Evolutionary conservation across 2,113 vertebrate genomes (phyloP), one percentile per base, ranked within the genome.

Genomic region (Peromyscus polionotus): DNA sequence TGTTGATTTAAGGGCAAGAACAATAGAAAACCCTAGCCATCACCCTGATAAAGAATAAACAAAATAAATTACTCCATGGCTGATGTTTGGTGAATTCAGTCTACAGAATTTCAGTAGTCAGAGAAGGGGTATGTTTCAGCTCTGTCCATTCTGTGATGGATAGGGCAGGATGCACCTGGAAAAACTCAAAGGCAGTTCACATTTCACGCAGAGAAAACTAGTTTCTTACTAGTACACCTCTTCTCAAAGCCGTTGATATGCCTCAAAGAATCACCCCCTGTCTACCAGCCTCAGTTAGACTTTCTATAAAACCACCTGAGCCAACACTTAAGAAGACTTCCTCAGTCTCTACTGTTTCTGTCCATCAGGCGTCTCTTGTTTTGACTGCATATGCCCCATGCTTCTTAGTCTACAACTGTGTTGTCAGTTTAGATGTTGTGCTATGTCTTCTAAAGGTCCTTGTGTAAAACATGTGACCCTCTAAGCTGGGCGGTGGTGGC

Each of bases 1-100:
- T 17, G 77, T 83, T 33, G 86, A 75, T 54, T 51, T n/a, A 92
- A 94, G 39, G 36, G 7, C 42, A 94, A 92, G 61, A 95, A 59
- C 26, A 72, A 92, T n/a, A 88, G 95, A 91, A 73, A 88, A 67
- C 26, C 72, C 22, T 39, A 76, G 59, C 19, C 85, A n/a, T 75
- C 31, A 68, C 36, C 31, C 84, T 24, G 72, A 67, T 90, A 77
- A 92, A 76, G 79, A 26, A 91, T 26, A 59, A 61, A 96, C 28
- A 45, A 75, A n/a, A 42, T 31, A 67, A 33, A 5, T 88, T n/a
- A 86, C 45, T 90, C 10, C 9, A 81, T 1, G 51, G 45, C 22
- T 92, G 63, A 88, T 33, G 80, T 28, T 1, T 85, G 57, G 39
- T 17, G 16, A 91, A 45, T 81, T 65, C 57, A 59, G 6, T 42